These are phyloP conservation scores for Chironomus riparius DNA, from an alignment of 2,888 invertebrate species.

Conservation along the genomic window DNA sequence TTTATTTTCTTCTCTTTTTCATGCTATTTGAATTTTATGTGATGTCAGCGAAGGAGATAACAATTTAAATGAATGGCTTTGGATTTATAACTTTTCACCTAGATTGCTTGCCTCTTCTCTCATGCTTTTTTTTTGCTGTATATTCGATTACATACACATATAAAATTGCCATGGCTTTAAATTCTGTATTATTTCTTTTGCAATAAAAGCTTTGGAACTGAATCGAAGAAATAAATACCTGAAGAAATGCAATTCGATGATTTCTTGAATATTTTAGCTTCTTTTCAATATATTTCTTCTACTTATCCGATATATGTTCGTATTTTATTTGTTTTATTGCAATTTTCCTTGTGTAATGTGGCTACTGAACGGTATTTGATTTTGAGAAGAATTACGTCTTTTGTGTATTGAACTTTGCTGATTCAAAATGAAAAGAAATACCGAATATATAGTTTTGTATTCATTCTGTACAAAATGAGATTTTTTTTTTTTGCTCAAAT, in stretches of 20 bases:
- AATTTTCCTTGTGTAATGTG: not conserved
- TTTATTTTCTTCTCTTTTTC: not conserved
- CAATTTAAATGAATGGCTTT: conserved; percentile 8
- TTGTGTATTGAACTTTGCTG: not conserved
- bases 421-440: not conserved
- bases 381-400: too few relatives aligned
- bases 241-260: not conserved
- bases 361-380: not conserved
- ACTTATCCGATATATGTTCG: not conserved
- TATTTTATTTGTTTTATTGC: not conserved
- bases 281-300: not conserved
- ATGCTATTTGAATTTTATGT: conserved; percentile 5
- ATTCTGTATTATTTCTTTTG: not conserved
- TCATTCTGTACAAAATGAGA: too few relatives aligned
- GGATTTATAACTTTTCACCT: not conserved
- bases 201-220: not conserved
- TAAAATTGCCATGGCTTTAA: too few relatives aligned
- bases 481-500: too few relatives aligned
- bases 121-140: not conserved
- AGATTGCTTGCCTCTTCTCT: not conserved
- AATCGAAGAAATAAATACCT: not conserved
- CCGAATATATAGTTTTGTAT: too few relatives aligned
- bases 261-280: not conserved
- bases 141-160: not conserved
- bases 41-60: conserved; percentile 4